Percentiles rank a stretch among this genome's conserved stretches.
These are phyloP conservation scores for Champsocephalus gunnari DNA, from an alignment of 2,797 vertebrate species.

Conservation along the genomic window DNA sequence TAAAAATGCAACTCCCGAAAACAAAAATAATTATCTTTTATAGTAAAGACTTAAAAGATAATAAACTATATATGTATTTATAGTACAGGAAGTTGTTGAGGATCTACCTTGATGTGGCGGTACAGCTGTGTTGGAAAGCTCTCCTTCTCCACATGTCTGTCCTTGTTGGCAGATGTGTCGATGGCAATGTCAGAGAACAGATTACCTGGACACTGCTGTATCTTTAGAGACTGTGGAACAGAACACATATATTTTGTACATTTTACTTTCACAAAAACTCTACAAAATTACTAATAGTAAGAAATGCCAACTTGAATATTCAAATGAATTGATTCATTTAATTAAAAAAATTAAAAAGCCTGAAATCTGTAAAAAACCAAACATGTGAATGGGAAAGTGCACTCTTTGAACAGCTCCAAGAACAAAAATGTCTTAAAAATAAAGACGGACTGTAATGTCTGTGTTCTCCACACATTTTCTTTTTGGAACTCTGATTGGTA, in stretches of 20 bases:
- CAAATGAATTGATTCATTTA: background rate
- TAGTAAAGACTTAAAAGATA: too few relatives aligned
- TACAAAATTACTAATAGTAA: slow-evolving; percentile 1
- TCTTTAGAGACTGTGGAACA: slow-evolving; percentile 87
- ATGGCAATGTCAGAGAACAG: slow-evolving; percentile 93
- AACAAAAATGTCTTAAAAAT: too few relatives aligned
- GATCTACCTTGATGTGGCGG: slow-evolving; percentile 94
- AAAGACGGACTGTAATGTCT: too few relatives aligned
- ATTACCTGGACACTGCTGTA: slow-evolving; percentile 89
- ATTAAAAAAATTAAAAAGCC: too few relatives aligned
- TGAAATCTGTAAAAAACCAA: too few relatives aligned
- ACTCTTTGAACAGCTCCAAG: too few relatives aligned
- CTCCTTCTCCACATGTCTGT: slow-evolving; percentile 92
- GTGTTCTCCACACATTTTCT: background rate
- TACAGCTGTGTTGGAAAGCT: slow-evolving; percentile 95
- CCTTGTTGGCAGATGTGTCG: slow-evolving; percentile 90
- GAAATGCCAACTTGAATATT: background rate
- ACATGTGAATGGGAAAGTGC: too few relatives aligned
- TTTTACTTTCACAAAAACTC: background rate
- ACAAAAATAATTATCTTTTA: too few relatives aligned
- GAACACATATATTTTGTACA: background rate
- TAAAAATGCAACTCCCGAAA: too few relatives aligned
- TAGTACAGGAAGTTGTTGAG: background rate
- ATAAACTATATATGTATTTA: background rate
- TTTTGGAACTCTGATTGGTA: too few relatives aligned